These are phyloP conservation scores for Leptinotarsa texana DNA, from an alignment of 1,140 invertebrate genomes.

Conservation along the genomic window DNA sequence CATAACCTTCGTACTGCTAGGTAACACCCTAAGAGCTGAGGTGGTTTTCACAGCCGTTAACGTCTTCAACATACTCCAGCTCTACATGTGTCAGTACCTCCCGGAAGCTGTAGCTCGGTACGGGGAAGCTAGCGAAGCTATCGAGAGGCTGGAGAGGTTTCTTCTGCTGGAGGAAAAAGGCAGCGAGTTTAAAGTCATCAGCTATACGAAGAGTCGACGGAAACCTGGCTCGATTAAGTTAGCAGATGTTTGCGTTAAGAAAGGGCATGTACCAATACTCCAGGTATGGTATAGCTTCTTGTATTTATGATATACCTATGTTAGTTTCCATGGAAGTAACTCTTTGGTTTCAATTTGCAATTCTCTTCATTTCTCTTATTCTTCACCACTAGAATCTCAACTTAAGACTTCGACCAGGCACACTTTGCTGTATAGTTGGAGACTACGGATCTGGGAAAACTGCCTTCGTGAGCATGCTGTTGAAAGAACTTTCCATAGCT, in stretches of 20 bases:
- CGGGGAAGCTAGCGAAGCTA: slow-evolving; percentile 65
- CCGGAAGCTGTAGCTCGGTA: slow-evolving; percentile 55
- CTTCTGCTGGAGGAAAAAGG: slow-evolving; percentile 48
- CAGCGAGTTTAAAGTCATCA: slow-evolving; percentile 3
- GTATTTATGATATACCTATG: not conserved
- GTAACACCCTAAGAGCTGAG: slow-evolving; percentile 66
- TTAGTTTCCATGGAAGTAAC: not conserved
- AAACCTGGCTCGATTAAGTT: slow-evolving; percentile 8
- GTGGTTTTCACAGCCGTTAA: slow-evolving; percentile 75
- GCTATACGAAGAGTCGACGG: not conserved
- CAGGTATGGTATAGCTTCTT: not conserved
- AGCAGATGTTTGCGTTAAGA: slow-evolving; percentile 7
- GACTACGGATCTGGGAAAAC: slow-evolving; percentile 11
- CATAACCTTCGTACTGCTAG: slow-evolving; percentile 65
- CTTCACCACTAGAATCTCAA: not conserved
- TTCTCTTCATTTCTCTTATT: not conserved
- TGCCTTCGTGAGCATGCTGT: slow-evolving; percentile 51
- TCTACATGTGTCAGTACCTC: slow-evolving; percentile 74
- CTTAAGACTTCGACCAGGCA: slow-evolving; percentile 3
- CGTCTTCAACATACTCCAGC: slow-evolving; percentile 72
- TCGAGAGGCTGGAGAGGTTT: slow-evolving; percentile 66
- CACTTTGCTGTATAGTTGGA: slow-evolving; percentile 18
- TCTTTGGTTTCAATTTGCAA: not conserved
- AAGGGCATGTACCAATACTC: not conserved
- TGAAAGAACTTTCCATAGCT: slow-evolving; percentile 68